Evolutionary conservation across 2,888 invertebrate species (phyloP), one percentile per base, ranked within the genome.

Genomic region (Anaspis maculata): DNA sequence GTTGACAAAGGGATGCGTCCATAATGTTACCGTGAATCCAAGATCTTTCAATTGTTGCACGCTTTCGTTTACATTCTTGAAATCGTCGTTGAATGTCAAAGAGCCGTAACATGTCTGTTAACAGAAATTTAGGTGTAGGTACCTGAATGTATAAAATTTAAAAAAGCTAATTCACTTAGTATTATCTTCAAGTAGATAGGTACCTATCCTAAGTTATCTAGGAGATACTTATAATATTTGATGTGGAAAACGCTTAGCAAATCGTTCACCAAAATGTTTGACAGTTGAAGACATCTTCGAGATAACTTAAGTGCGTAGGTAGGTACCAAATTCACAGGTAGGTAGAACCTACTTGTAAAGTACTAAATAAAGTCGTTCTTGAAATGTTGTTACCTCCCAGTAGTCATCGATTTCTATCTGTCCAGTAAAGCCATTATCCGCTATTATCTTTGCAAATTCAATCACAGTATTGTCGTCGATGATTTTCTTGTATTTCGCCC

Each of bases 1-100:
- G 52, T 89, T 85, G 12, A 89, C 80, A 57, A 91, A 91, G 0
- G 90, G 90, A 72, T 89, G 88, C 28, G 81, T 75, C 88, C 90
- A 91, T 3, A 89, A 67, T 0, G 86, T 78, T 0, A 85, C 80
- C 14, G 83, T 73, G 58, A 84, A 86, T 1, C 82, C 82, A 36
- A 76, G 61, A 0, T 61, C 52, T 48, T 82, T 79, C 13, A 90
- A 67, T 25, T 73, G 66, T 16, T 69, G 61, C 0, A 81, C 70
- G 9, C 86, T 67, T 28, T 69, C 59, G 30, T 68, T 73, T 9
- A 86, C 72, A 44, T 84, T 66, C 0, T 81, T 77, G 50, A 90
- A 83, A 82, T 60, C 64, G 13, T 67, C 64, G 45, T 85, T 73
- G 38, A 91, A 87, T 3, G 72, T 72, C 30, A 85, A 66, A 1